Base-by-base conservation (phyloP, 1,140 invertebrate species). In the Armadillidium nasatum region DNA sequence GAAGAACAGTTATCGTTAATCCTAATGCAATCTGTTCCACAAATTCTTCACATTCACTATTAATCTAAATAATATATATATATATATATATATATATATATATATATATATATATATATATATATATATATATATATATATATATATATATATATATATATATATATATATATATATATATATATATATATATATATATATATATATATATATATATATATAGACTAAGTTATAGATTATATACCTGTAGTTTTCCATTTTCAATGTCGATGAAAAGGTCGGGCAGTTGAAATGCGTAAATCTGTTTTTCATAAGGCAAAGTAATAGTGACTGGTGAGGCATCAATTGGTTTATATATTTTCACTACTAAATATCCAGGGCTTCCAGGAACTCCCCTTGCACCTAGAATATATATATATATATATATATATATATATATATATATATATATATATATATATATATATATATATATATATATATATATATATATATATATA, bases 1-100 rank as follows among this genome's bases (percentile, higher is more conserved):
- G 73, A 11, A 75, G 66, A 7, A 75, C 73, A 44, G 73, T 75
- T 46, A 75, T 75, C 44, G 73, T 67, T 13, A 75, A 68, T 21
- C 73, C 73, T 15, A 75, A 67, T 0, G 73, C 45, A 67, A 75
- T 68, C 44, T 75, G 73, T 60, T 75, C 73, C 44, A 75, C 45
- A 54, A 75, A 75, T 10, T 75, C 60, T 44, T 75, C 54, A 13
- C 69, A 43, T 11, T 75, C 73, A 23, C 21, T 22, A 6, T 68
- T 68, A 7, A 75, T 67, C 73, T 75, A 67, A 46, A 75, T 45
- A 19, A 45, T 22, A 71, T 66, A 22, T n/a, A 33, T 33, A 33
- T 33, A 33, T 33, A 33, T 33, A 33, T 33, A 33, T 33, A 33
- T 33, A 33, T 33, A 33, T 33, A 33, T 33, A 33, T 33, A 33